Evolutionary conservation across 2,797 vertebrate species (phyloP).

Genomic region (Yasuhikotakia modesta): DNA sequence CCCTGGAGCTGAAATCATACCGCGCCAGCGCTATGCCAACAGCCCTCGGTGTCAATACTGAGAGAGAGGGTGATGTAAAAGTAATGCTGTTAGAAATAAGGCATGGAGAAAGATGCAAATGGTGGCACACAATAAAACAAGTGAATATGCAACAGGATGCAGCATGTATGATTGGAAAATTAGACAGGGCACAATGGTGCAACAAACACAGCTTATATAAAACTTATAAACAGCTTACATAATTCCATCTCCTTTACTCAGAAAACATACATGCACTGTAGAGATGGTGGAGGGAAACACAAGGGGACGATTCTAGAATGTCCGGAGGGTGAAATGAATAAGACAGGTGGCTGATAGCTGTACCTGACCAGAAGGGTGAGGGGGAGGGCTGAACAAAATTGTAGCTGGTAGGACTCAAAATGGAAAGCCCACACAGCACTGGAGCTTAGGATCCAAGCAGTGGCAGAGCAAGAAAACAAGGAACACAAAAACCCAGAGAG

Average conservation of each 20-base stretch:
- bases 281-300: constrained; percentile 1
- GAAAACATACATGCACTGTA: constrained; percentile 13
- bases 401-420: constrained; percentile 94
- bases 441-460: constrained; percentile 77
- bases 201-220: neutral
- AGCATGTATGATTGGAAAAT: neutral
- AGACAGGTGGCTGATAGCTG: constrained; percentile 69
- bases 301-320: constrained; percentile 43
- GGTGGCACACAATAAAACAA: constrained; percentile 8
- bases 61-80: constrained; percentile 1
- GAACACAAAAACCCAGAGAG: constrained; percentile 27
- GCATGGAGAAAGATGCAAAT: neutral
- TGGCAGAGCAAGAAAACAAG: constrained; percentile 72
- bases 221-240: neutral
- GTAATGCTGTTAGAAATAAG: constrained; percentile 12
- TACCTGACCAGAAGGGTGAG: constrained; percentile 99
- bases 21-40: constrained; percentile 91
- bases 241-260: neutral
- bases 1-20: constrained; percentile 96
- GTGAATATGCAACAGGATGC: constrained; percentile 11
- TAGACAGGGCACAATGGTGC: constrained; percentile 1
- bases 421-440: constrained; percentile 93
- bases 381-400: constrained; percentile 96
- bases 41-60: constrained; percentile 90
- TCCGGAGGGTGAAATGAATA: constrained; percentile 26